phyloP scores from a whole-genome alignment of 2,888 invertebrate species.

The Thera britannica region DNA sequence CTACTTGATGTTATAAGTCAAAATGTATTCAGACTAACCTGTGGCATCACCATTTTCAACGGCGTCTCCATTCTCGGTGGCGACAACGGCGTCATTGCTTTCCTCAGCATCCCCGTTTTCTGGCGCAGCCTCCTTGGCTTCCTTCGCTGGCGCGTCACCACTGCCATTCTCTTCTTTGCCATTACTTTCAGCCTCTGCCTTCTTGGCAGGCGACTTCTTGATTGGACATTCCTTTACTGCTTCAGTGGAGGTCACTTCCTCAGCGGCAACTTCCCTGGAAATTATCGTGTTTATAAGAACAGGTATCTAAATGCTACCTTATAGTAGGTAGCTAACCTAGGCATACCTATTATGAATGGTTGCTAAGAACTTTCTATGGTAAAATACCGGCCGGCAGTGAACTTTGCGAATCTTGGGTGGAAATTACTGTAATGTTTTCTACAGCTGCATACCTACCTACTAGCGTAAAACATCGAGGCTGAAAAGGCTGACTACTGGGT shows the following conservation, averaged over 20 bases:
- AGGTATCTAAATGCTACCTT: neutral
- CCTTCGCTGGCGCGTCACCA: slow-evolving; percentile 64
- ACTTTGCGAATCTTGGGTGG: slow-evolving; percentile 1
- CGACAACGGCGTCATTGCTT: slow-evolving; percentile 78
- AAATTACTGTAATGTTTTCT: neutral
- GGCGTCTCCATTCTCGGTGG: slow-evolving; percentile 78
- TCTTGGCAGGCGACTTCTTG: slow-evolving; percentile 81
- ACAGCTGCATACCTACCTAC: too few relatives aligned
- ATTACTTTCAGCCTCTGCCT: slow-evolving; percentile 79
- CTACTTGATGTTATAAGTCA: too few relatives aligned
- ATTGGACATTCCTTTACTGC: slow-evolving; percentile 78
- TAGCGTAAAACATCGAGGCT: too few relatives aligned
- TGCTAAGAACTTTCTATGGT: too few relatives aligned
- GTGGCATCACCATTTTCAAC: slow-evolving; percentile 77
- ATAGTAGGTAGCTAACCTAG: too few relatives aligned
- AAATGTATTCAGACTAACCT: slow-evolving; percentile 51
- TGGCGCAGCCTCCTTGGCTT: slow-evolving; percentile 63
- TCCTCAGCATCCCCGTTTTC: slow-evolving; percentile 78
- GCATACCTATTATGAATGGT: too few relatives aligned
- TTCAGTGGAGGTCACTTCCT: slow-evolving; percentile 80
- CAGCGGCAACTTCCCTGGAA: slow-evolving; percentile 73
- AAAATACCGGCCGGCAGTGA: slow-evolving; percentile 2
- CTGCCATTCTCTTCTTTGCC: slow-evolving; percentile 78
- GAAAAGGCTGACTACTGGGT: too few relatives aligned
- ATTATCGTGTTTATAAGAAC: slow-evolving; percentile 20